These are phyloP conservation scores for Caenorhabditis inopinata DNA, from an alignment of 1,140 invertebrate species.

Conservation along the genomic window DNA sequence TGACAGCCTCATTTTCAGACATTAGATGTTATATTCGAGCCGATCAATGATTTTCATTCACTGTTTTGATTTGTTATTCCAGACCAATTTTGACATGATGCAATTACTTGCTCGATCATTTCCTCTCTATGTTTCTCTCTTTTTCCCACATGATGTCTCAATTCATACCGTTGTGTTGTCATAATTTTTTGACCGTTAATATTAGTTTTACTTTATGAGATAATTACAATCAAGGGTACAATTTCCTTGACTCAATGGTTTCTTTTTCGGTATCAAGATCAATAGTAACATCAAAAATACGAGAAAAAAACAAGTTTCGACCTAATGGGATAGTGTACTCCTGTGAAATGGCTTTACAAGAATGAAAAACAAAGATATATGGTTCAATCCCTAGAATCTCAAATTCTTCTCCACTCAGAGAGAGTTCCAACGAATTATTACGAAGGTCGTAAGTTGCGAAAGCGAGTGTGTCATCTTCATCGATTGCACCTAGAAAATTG, in stretches of 20 bases:
- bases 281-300: not conserved
- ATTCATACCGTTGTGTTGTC: not conserved
- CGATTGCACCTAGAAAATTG: not conserved
- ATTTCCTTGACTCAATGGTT: no score
- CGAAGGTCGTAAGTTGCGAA: not conserved
- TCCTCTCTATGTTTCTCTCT: not conserved
- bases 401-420: not conserved
- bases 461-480: conserved; percentile 1
- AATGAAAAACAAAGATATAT: not conserved
- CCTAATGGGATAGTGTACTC: not conserved
- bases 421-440: not conserved
- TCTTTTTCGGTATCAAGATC: not conserved
- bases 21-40: no score
- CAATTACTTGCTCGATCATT: not conserved
- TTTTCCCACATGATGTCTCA: not conserved
- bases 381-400: not conserved
- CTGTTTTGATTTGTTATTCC: no score
- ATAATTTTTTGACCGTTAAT: no score
- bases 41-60: no score
- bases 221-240: no score
- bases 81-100: not conserved
- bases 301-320: not conserved
- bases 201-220: no score
- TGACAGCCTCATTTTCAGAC: not conserved
- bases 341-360: not conserved